Conservation (phyloP, 1,140 invertebrate species). For the Saccostrea glomerata region DNA sequence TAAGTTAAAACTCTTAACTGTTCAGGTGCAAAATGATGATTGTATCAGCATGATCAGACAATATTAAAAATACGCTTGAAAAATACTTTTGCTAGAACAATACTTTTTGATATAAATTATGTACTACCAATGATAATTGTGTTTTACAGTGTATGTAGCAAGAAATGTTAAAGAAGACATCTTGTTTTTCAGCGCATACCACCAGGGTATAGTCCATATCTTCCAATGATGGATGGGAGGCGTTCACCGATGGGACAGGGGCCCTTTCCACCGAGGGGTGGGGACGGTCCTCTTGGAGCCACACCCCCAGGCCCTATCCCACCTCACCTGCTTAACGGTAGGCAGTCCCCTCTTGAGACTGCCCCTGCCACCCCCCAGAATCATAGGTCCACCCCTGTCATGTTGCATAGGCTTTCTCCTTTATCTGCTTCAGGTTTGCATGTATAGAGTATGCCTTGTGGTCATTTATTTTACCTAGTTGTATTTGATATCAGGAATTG, state of each 20-base stretch:
- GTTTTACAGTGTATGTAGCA: too few species aligned
- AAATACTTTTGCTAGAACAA: too few species aligned
- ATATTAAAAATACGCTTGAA: too few species aligned
- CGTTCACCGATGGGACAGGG: slow-evolving; percentile 32
- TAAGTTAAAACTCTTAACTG: too few species aligned
- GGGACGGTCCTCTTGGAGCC: slow-evolving; percentile 7
- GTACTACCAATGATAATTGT: too few species aligned
- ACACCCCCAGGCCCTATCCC: slow-evolving; percentile 51
- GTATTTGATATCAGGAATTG: too few species aligned
- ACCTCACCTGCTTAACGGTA: slow-evolving; percentile 52
- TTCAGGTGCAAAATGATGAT: too few species aligned
- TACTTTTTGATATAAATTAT: too few species aligned
- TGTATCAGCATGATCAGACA: too few species aligned
- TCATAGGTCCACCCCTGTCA: slow-evolving; percentile 46
- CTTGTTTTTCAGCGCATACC: slow-evolving; percentile 46
- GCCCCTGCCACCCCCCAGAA: slow-evolving; percentile 42
- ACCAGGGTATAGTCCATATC: slow-evolving; percentile 45
- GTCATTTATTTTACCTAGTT: too few species aligned
- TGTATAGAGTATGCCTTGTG: neutral
- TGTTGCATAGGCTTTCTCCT: slow-evolving; percentile 48
- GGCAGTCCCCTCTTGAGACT: slow-evolving; percentile 47
- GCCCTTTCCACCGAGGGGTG: neutral
- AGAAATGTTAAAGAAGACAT: too few species aligned
- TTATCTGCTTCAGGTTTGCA: slow-evolving; percentile 3
- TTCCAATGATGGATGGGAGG: slow-evolving; percentile 21